Evolutionary conservation across 2,888 invertebrate genomes (phyloP).

Genomic region (Pyrochroa serraticornis): DNA sequence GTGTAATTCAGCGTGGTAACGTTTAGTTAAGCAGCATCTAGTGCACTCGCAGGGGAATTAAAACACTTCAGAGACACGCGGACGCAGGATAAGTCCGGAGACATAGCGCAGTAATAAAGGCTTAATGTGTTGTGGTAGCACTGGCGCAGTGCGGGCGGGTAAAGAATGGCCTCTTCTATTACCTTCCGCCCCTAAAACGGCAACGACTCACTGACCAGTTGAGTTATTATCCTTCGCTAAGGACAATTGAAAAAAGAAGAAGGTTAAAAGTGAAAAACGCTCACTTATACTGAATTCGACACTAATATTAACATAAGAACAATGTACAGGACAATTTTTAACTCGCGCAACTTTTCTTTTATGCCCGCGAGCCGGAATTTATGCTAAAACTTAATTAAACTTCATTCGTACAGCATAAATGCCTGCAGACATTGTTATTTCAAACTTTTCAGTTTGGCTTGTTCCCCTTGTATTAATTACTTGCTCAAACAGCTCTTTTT

Average conservation of each 20-base stretch:
- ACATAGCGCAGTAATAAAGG: slow-evolving; percentile 43
- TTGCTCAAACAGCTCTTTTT: background rate
- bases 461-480: slow-evolving; percentile 14
- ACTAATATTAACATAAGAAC: slow-evolving; percentile 1
- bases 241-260: slow-evolving; percentile 39
- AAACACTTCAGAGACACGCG: slow-evolving; percentile 42
- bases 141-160: slow-evolving; percentile 42
- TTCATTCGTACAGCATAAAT: slow-evolving; percentile 22
- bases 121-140: slow-evolving; percentile 42
- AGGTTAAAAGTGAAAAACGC: slow-evolving; percentile 27
- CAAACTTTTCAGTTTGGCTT: slow-evolving; percentile 21
- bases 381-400: slow-evolving; percentile 24
- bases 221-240: slow-evolving; percentile 39
- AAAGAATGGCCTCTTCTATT: slow-evolving; percentile 39
- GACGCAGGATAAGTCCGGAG: slow-evolving; percentile 40
- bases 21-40: slow-evolving; percentile 38
- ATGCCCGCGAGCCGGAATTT: slow-evolving; percentile 13
- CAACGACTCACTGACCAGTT: slow-evolving; percentile 41
- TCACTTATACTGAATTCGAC: slow-evolving; percentile 6
- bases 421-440: slow-evolving; percentile 20
- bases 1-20: slow-evolving; percentile 30
- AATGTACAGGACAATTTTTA: slow-evolving; percentile 2
- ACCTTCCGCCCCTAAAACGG: slow-evolving; percentile 33
- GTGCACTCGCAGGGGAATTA: slow-evolving; percentile 40
- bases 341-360: slow-evolving; percentile 8